Evolutionary conservation across 2,797 vertebrate species (phyloP), one percentile per base, ranked within the genome.

Genomic region (Erpetoichthys calabaricus): DNA sequence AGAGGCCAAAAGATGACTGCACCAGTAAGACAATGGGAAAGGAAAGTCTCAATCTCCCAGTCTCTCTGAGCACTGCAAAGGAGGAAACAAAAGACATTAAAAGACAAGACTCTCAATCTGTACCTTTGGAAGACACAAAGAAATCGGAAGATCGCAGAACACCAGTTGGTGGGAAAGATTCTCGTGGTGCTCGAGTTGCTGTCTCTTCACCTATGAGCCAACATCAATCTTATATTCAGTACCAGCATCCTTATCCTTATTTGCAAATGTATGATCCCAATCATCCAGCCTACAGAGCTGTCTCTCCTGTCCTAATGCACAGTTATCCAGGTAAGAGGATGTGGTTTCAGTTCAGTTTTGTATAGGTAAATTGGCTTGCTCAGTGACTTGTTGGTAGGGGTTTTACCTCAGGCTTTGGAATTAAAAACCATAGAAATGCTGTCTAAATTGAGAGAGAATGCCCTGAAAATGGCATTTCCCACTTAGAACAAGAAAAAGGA

Each of bases 181-280:
- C 91, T 9, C 87, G 91, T 67, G 88, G 74, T 25, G 75, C 88
- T 57, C 79, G 91, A 70, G 89, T 81, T 46, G 89, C 88, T 0
- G 89, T 92, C 57, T 94, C 94, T 45, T 92, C 93, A 3, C 91
- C 89, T 51, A 87, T 93, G 84, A 91, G 87, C 65, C 87, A 90
- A 65, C 93, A 96, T 69, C 93, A 94, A 70, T 88, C 94, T n/a
- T 98, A 95, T 75, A 87, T 95, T 66, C 93, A 96, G 76, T 97
- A 95, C 80, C 82, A 97, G 81, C 91, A 96, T 67, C 86, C 92
- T 57, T 91, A 96, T 65, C 86, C 93, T 9, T 98, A 96, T 79
- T 85, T 94, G 25, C 89, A 95, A 64, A 91, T 98, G 86, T 95
- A 94, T 49, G 94, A 98, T 76, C 78, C 89, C 45, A 78, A 82